Evolutionary conservation across 2,113 vertebrate species (phyloP), one percentile per base, ranked within the genome.

Genomic region (Falco punctatus): DNA sequence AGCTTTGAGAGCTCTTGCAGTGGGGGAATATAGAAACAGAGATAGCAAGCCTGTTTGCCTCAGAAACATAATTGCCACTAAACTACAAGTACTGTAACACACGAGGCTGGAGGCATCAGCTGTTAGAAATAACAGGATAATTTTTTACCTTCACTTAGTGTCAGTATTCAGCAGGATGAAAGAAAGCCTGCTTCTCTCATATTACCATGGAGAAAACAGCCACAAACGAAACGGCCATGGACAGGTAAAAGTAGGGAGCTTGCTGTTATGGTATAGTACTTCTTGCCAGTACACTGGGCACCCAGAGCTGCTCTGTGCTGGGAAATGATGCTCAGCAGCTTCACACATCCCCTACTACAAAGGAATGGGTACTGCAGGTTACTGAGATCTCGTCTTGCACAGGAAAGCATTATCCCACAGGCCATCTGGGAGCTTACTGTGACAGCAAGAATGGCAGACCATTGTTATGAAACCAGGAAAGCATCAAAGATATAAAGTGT

Each of bases 391-490:
- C 55, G 21, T 66, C 27, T 62, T n/a, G 11, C 24, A 42, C 11
- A 38, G 19, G 27, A 19, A 49, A 52, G 4, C 15, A 14, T 4
- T 46, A 8, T 22, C 8, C 21, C 5, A 2, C 38, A 70, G 49
- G 10, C 3, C 46, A 13, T 27, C 6, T 59, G 4, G 10, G 35
- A 18, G 8, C 73, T 80, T 49, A 66, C 44, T 17, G 4, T 73
- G 40, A 32, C 22, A 38, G 4, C 8, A 46, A 38, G 57, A 71
- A 35, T 6, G 9, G 4, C 15, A 28, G 0, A 0, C 1, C 0
- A 1, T 57, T 59, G 4, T 49, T 61, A 44, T 6, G 20, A 65
- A 86, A 81, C 8, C 4, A 35, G 21, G 30, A 3, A 6, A 58
- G 12, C 26, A 52, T 14, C 15, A 27, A 65, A 77, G 28, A 32